Conservation (phyloP, 2,113 vertebrate species). For the Gymnogyps californianus region DNA sequence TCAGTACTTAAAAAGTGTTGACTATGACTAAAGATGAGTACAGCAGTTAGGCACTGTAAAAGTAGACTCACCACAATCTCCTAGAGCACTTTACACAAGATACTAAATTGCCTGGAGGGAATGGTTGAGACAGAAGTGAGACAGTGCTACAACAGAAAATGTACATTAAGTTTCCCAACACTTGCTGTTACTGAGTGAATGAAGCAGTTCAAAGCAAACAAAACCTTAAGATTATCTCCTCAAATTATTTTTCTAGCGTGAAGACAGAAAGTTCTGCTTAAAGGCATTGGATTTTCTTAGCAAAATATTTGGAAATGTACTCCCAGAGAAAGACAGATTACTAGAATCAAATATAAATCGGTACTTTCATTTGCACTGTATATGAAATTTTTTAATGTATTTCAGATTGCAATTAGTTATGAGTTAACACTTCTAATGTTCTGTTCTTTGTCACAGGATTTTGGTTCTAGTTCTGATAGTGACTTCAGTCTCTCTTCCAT, state of each 20-base stretch:
- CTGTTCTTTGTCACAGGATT: conserved; percentile 75
- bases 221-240: background rate
- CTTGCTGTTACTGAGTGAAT: background rate
- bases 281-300: background rate
- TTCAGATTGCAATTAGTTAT: background rate
- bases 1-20: background rate
- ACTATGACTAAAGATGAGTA: background rate
- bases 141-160: background rate
- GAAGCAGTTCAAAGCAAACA: background rate
- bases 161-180: background rate
- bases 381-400: background rate
- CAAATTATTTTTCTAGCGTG: background rate
- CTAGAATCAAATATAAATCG: background rate
- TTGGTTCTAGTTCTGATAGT: conserved; percentile 86
- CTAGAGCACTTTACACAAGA: background rate
- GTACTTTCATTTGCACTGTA: background rate
- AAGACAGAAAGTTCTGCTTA: background rate
- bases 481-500: conserved; percentile 95
- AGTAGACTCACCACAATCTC: background rate
- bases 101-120: background rate
- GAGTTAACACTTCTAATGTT: background rate
- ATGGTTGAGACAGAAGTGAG: background rate
- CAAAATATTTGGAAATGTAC: background rate
- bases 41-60: background rate
- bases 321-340: background rate